Percentiles rank a stretch among this genome's conserved stretches.
Evolutionary conservation across 2,113 vertebrate genomes (phyloP).

Genomic region (Myrmecophaga tridactyla): DNA sequence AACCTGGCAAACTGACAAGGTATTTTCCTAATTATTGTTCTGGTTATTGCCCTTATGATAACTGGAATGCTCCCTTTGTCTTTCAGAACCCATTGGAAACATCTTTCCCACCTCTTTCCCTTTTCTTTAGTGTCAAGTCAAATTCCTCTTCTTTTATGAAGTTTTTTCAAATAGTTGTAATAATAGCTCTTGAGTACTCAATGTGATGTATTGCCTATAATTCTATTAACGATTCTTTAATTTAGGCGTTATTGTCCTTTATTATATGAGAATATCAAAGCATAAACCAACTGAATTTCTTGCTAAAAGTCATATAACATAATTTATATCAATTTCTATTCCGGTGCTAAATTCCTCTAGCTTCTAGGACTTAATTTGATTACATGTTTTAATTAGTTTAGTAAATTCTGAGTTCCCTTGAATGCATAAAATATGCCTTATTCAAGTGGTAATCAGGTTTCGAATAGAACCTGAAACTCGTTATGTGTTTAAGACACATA

Average conservation of each 20-base stretch:
- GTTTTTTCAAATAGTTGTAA: not conserved
- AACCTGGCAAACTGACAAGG: not conserved
- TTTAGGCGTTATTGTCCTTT: slow-evolving; percentile 6
- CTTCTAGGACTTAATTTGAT: not conserved
- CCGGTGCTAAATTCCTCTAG: not conserved
- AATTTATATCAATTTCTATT: not conserved
- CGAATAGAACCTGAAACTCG: not conserved
- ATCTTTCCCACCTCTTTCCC: not conserved
- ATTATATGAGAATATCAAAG: not conserved
- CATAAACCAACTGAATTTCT: not conserved
- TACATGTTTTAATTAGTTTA: not conserved
- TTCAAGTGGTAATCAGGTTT: not conserved
- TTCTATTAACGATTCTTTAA: not conserved
- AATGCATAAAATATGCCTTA: not conserved
- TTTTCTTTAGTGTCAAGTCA: not conserved
- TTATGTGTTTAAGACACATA: not conserved
- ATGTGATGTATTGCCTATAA: not conserved
- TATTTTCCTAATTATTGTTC: not conserved
- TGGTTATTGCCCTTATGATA: not conserved
- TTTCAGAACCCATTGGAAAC: not conserved
- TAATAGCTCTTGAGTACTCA: not conserved
- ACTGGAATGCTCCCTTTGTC: not conserved
- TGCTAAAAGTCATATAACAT: not conserved
- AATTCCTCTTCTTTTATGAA: not conserved
- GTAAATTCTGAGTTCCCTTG: not conserved